A percentile compares a stretch with the other conserved stretches of the same genome.
Conservation (phyloP, 1,140 invertebrate genomes). For the Pristionchus pacificus region DNA sequence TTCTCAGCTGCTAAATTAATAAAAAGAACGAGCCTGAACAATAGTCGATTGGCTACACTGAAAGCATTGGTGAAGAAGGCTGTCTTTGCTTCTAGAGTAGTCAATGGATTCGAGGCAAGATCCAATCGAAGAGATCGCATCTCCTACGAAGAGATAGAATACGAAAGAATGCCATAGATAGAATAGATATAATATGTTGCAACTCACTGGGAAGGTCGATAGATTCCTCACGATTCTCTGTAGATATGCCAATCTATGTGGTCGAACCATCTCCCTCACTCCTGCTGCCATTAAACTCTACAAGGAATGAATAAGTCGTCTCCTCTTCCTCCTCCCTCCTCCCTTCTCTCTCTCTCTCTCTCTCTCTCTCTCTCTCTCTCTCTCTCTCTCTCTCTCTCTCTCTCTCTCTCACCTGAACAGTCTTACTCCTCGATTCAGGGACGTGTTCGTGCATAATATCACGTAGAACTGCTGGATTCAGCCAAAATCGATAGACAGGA, state of each 20-base stretch:
- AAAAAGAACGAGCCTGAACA: slow-evolving; percentile 33
- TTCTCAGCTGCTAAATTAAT: no score
- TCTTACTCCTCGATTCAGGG: slow-evolving; percentile 38
- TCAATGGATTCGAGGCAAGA: slow-evolving; percentile 20
- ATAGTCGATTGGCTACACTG: slow-evolving; percentile 32
- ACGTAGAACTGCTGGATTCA: slow-evolving; percentile 49
- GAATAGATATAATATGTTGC: no score
- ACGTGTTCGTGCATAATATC: slow-evolving; percentile 55
- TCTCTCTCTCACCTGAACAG: slow-evolving; percentile 16
- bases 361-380: slow-evolving; percentile 5
- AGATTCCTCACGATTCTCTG: slow-evolving; percentile 51
- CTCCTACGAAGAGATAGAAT: slow-evolving; percentile 11
- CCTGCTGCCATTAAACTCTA: slow-evolving; percentile 52
- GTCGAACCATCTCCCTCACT: slow-evolving; percentile 44
- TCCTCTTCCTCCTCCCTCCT: slow-evolving; percentile 33
- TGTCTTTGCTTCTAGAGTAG: slow-evolving; percentile 23
- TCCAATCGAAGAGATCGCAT: slow-evolving; percentile 36
- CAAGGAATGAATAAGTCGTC: slow-evolving; percentile 8
- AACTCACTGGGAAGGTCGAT: slow-evolving; percentile 30
- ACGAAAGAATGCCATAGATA: neutral
- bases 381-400: neutral
- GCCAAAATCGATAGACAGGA: slow-evolving; percentile 52
- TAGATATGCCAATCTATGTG: slow-evolving; percentile 44
- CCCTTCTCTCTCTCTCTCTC: neutral
- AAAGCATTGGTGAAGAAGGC: slow-evolving; percentile 41